Evolutionary conservation across 1,140 invertebrate genomes (phyloP).

Genomic region (Pygmarrhopalites habei): DNA sequence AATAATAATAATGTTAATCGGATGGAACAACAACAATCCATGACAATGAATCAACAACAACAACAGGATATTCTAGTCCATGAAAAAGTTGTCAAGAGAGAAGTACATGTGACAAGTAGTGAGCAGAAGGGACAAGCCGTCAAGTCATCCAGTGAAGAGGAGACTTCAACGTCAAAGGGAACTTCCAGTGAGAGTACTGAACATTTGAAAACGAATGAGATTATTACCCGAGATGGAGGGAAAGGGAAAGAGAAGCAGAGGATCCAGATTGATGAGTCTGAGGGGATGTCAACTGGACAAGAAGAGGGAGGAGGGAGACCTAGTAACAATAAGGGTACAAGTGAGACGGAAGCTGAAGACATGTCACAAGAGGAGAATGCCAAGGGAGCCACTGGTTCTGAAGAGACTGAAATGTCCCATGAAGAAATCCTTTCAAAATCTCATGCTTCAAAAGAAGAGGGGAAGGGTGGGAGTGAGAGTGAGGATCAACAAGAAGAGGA

Average conservation of each 20-base stretch:
- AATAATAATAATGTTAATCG: too few relatives aligned
- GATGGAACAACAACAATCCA: too few relatives aligned
- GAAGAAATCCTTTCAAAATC: not conserved
- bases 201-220: not conserved
- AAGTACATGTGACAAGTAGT: too few relatives aligned
- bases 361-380: not conserved
- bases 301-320: not conserved
- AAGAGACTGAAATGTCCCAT: not conserved
- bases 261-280: not conserved
- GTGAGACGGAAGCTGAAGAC: constrained; percentile 10
- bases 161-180: not conserved
- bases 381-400: not conserved
- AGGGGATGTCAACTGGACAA: not conserved
- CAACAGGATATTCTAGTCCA: too few relatives aligned
- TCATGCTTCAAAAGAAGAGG: not conserved
- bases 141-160: too few relatives aligned
- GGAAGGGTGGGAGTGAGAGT: not conserved
- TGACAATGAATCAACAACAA: too few relatives aligned
- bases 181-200: not conserved
- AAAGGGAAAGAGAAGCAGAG: not conserved
- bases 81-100: too few relatives aligned
- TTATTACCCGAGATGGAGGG: not conserved
- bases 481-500: constrained; percentile 3
- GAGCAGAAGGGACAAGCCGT: too few relatives aligned
- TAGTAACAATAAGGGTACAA: too few relatives aligned